These are phyloP conservation scores for Apeira syringaria DNA, from an alignment of 2,888 invertebrate species.

Conservation along the genomic window DNA sequence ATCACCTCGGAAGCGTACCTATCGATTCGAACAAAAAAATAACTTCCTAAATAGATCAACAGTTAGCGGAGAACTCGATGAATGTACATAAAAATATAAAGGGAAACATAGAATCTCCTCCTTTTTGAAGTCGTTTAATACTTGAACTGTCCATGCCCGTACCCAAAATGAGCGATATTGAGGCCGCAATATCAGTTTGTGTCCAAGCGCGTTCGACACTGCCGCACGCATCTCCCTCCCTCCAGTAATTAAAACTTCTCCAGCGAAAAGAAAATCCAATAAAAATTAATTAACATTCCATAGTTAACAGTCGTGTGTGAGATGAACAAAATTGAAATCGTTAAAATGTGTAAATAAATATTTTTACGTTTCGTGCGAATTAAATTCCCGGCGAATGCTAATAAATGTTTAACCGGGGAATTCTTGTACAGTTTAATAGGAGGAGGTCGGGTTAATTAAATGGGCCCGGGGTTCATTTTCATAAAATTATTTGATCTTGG, in stretches of 20 bases:
- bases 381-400: conserved; percentile 77
- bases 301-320: conserved; percentile 57
- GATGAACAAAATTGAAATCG: conserved; percentile 56
- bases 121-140: too few relatives aligned
- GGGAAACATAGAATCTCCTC: too few relatives aligned
- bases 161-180: conserved; percentile 58
- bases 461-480: conserved; percentile 76
- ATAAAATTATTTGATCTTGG: conserved; percentile 79
- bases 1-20: too few relatives aligned
- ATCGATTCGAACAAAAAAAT: too few relatives aligned
- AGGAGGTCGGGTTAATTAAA: conserved; percentile 80
- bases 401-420: conserved; percentile 79
- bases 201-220: conserved; percentile 47
- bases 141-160: too few relatives aligned
- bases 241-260: conserved; percentile 70
- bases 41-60: too few relatives aligned
- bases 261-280: conserved; percentile 70
- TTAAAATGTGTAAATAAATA: conserved; percentile 64
- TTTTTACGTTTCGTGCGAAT: conserved; percentile 65
- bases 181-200: conserved; percentile 65
- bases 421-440: conserved; percentile 77
- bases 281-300: conserved; percentile 65
- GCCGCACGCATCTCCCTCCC: conserved; percentile 49
- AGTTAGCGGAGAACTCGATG: too few relatives aligned
- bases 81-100: too few relatives aligned